Base-by-base conservation (phyloP, 2,113 vertebrate species). In the Tetrao urogallus region DNA sequence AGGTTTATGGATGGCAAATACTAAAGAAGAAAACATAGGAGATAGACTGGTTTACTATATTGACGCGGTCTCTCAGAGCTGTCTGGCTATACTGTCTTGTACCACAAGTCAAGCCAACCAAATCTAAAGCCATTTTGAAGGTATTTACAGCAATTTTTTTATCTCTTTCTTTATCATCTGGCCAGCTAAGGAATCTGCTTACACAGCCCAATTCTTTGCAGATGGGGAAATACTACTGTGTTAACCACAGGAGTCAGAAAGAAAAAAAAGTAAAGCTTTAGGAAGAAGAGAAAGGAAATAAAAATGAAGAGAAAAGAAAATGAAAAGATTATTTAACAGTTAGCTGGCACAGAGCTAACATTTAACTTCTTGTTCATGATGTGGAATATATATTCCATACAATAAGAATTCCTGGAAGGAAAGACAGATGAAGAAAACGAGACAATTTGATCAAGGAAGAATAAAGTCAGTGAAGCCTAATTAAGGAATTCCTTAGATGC, bases 301-400 rank as follows among this genome's bases (percentile, higher is more conserved):
- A 8, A 80, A 86, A 73, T 6, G 12, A 93, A 65, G 2, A 40
- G 16, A 8, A 84, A 74, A 8, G 11, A 76, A 85, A 87, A 72
- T 2, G 52, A 86, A 76, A 81, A 52, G 4, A 27, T 40, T 5
- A 79, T 3, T 78, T 16, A 27, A 52, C 17, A 32, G 34, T 25
- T 40, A 40, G 47, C 20, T 25, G 47, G 30, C 47, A 52, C 12
- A 25, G 15, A 40, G n/a, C 47, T 56, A 56, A 30, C 40, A 48
- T 25, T 89, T 70, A 25, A 84, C 61, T 81, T 74, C 22, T 72
- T 81, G 22, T 20, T 78, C 57, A 52, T 69, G 18, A 40, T 16
- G 20, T 40, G 16, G 20, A 96, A 84, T 83, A 88, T 81, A 90
- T 60, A 79, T 61, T 71, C 36, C 52, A 81, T 81, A 54, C 27